Evolutionary conservation across 1,140 invertebrate genomes (phyloP), one percentile per base, ranked within the genome.

Genomic region (Ylistrum balloti): DNA sequence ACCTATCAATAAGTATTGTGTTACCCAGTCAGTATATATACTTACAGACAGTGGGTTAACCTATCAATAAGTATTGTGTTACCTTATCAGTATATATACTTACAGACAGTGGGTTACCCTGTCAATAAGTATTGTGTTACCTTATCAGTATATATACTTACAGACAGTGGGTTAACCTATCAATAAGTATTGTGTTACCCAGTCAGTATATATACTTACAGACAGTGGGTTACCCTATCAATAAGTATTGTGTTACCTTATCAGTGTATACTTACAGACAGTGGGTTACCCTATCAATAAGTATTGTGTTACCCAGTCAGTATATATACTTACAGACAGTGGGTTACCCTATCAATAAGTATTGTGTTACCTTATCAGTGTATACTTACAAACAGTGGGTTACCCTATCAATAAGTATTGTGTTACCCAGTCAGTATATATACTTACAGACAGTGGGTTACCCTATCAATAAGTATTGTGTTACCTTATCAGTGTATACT

Each of bases 351-450:
- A 20, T 32, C 32, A 88, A 28, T 56, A 34, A 74, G n/a, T n/a
- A n/a, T n/a, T n/a, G n/a, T n/a, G n/a, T n/a, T n/a, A n/a, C n/a
- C n/a, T n/a, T n/a, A n/a, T n/a, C n/a, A 38, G 35, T 38, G 13
- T 34, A 11, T 33, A 93, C 95, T 94, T 93, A 96, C 95, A 32
- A 94, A 91, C 28, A 96, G 88, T 88, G 96, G 96, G 90, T 96
- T 96, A 86, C 96, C 96, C 89, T 93, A 93, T 87, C 0, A 38
- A 38, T 28, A 86, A n/a, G n/a, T n/a, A n/a, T n/a, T n/a, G n/a
- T n/a, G n/a, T n/a, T n/a, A n/a, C n/a, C n/a, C n/a, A n/a, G n/a
- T n/a, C n/a, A n/a, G 22, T 28, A 7, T 85, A 33, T 28, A 86
- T 28, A 86, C 85, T 86, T 32, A 88, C n/a, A 88, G 15, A 88